Evolutionary conservation across 2,888 invertebrate species (phyloP).

Genomic region (Cheilosia grossa): DNA sequence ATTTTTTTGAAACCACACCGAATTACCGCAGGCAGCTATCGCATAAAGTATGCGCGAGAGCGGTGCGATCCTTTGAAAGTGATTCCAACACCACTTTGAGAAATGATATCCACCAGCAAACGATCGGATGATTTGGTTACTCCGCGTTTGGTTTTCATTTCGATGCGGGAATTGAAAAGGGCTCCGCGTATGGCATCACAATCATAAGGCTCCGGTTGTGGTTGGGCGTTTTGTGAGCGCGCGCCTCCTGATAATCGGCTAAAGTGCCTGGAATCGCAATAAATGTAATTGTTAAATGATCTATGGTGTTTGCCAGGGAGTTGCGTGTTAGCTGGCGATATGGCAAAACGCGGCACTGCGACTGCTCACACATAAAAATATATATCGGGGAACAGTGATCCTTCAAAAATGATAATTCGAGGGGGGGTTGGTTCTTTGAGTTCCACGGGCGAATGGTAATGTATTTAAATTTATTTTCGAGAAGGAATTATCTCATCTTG

Average conservation of each 20-base stretch:
- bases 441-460: constrained; percentile 50
- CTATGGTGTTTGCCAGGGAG: constrained; percentile 73
- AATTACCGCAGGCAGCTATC: constrained; percentile 69
- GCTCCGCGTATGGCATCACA: constrained; percentile 3
- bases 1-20: constrained; percentile 52
- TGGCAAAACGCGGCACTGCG: constrained; percentile 79
- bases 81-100: constrained; percentile 69
- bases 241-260: constrained; percentile 72
- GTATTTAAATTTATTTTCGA: constrained; percentile 65
- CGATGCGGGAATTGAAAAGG: constrained; percentile 63
- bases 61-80: constrained; percentile 71
- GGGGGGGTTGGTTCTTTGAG: constrained; percentile 40
- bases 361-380: constrained; percentile 77
- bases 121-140: constrained; percentile 60
- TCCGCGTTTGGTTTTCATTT: constrained; percentile 50
- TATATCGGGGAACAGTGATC: constrained; percentile 50
- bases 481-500: constrained; percentile 72
- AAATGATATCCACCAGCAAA: constrained; percentile 73
- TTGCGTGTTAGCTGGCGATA: constrained; percentile 74
- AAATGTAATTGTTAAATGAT: constrained; percentile 75
- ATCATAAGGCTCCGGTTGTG: too few relatives aligned
- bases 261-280: constrained; percentile 74
- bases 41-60: constrained; percentile 56
- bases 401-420: constrained; percentile 71
- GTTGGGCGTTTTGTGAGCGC: constrained; percentile 35